phyloP scores from a whole-genome alignment of 2,888 invertebrate species.

The Oscheius sp. region DNA sequence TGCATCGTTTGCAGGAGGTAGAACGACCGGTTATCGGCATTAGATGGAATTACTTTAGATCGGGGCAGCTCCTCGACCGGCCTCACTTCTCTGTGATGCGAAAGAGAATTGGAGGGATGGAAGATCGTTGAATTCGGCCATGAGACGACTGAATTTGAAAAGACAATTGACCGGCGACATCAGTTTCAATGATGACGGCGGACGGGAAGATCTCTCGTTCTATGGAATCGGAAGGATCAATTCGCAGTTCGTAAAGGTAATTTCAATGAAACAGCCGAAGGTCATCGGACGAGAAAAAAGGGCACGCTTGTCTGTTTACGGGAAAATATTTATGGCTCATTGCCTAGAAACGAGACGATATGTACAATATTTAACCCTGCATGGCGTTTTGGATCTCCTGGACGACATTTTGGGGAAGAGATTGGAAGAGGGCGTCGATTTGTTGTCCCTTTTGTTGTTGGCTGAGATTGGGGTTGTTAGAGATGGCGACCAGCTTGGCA shows the following conservation, averaged over 20 bases:
- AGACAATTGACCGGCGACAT: slow-evolving; percentile 59
- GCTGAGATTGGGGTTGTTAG: slow-evolving; percentile 60
- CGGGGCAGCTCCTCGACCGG: slow-evolving; percentile 54
- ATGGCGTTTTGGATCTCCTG: slow-evolving; percentile 63
- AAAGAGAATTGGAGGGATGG: slow-evolving; percentile 68
- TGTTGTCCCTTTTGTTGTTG: slow-evolving; percentile 63
- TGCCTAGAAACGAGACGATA: slow-evolving; percentile 9
- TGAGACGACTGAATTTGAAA: slow-evolving; percentile 58
- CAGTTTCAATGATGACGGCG: slow-evolving; percentile 49
- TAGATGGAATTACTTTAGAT: slow-evolving; percentile 39
- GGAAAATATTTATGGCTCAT: slow-evolving; percentile 34
- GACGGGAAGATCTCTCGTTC: slow-evolving; percentile 54
- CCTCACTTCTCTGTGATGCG: slow-evolving; percentile 65
- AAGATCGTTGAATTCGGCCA: slow-evolving; percentile 57
- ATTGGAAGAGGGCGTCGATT: slow-evolving; percentile 59
- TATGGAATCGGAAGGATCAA: slow-evolving; percentile 57
- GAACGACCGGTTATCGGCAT: neutral
- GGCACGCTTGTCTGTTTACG: neutral
- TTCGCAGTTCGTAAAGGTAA: slow-evolving; percentile 57
- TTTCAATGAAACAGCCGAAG: slow-evolving; percentile 4
- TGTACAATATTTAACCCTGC: slow-evolving; percentile 35
- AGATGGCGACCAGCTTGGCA: slow-evolving; percentile 63
- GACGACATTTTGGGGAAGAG: slow-evolving; percentile 62
- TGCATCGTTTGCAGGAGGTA: slow-evolving; percentile 55
- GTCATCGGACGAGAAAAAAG: neutral